Evolutionary conservation across 2,888 invertebrate genomes (phyloP), one percentile per base, ranked within the genome.

Genomic region (Orthonevra nobilis): DNA sequence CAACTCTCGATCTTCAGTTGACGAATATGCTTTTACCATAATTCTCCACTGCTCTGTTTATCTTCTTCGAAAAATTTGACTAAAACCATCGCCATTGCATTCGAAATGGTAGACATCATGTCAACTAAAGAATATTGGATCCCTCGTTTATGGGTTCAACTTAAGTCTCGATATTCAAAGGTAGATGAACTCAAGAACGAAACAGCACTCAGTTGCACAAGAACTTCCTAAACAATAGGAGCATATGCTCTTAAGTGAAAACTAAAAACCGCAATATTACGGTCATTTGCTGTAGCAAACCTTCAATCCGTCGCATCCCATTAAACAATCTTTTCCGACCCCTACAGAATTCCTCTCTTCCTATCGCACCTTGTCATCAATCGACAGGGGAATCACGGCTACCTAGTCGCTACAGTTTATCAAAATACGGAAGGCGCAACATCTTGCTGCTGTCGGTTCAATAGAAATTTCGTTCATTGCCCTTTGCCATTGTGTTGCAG

Each of bases 211-310:
- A n/a, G n/a, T n/a, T n/a, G n/a, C n/a, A n/a, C n/a, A n/a, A 5
- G 23, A 23, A 23, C 23, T 23, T 4, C n/a, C 9, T 3, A 17
- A 14, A 40, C 42, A 64, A 63, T 40, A 23, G 34, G 30, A 68
- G 32, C 79, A 79, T 73, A 79, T 79, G 79, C 56, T 73, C 66
- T 1, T 72, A 72, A 73, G 46, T 72, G 61, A 68, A 66, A 79
- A 72, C 44, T 46, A 68, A 44, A 61, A 79, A 79, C 79, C 79
- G 61, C 79, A 79, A 79, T 79, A 73, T 79, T 79, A 73, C 79
- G 79, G 79, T 73, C 68, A 44, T 79, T 79, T 79, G 73, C 60
- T 73, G 73, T 79, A 68, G 19, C 79, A 68, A 73, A 30, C 79
- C 79, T 61, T 36, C 66, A 79, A 61, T 73, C 54, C 38, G 73